These are phyloP conservation scores for human (Homo sapiens) DNA, from an alignment of 2,113 vertebrate genomes.

Conservation along the genomic window GRCh38 chr1:209221501-209222000, in stretches of 20 bases:
- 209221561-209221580: not conserved
- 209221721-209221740: not conserved
- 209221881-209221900: not conserved
- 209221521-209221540: not conserved
- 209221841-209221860: not conserved
- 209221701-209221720: not conserved
- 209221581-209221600: not conserved
- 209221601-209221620: not conserved
- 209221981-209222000: rapidly evolving
- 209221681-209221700: not conserved
- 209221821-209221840: not conserved
- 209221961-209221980: rapidly evolving
- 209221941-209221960: rapidly evolving
- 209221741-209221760: not conserved
- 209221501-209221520: not conserved
- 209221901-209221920: rapidly evolving
- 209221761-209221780: not conserved
- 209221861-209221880: not conserved
- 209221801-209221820: not conserved
- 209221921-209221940: rapidly evolving
- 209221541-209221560: not conserved
- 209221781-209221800: not conserved
- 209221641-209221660: not conserved
- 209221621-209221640: not conserved
- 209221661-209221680: not conserved